phyloP scores from a whole-genome alignment of 1,140 invertebrate species.

The Carposina sasakii region DNA sequence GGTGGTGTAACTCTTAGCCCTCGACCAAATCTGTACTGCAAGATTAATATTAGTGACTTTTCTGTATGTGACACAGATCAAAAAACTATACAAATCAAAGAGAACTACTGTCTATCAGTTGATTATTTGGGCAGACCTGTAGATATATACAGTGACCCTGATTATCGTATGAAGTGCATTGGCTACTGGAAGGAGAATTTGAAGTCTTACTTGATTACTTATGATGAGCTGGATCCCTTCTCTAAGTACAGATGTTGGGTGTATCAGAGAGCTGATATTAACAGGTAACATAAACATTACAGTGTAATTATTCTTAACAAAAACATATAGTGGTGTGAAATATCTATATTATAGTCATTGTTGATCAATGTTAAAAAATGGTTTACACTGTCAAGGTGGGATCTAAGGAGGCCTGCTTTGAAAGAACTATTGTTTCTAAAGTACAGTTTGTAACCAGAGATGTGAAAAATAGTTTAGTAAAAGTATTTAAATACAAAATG shows the following conservation, averaged over 20 bases:
- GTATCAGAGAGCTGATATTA: constrained; percentile 95
- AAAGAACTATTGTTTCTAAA: no score
- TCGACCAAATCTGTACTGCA: constrained; percentile 93
- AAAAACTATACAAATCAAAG: constrained; percentile 94
- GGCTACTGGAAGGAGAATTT: constrained; percentile 99
- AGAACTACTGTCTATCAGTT: constrained; percentile 96
- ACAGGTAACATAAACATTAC: constrained; percentile 78
- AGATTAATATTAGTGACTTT: constrained; percentile 95
- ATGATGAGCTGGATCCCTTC: constrained; percentile 95
- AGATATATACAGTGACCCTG: constrained; percentile 96
- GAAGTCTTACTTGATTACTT: constrained; percentile 97
- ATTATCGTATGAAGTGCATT: constrained; percentile 97
- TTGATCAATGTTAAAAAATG: no score
- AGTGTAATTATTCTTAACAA: no score
- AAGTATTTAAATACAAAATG: constrained; percentile 24
- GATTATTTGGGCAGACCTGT: constrained; percentile 94
- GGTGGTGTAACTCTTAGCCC: constrained; percentile 95
- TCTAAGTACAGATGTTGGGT: constrained; percentile 98
- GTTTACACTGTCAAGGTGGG: no score
- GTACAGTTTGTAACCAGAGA: no score
- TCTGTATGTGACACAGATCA: constrained; percentile 95
- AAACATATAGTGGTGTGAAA: no score
- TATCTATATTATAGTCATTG: no score
- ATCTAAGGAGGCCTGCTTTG: no score
- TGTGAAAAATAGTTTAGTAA: neutral